Percentiles rank a stretch among this genome's conserved stretches.
Evolutionary conservation across 2,113 vertebrate genomes (phyloP).

Genomic region (Dissostichus mawsoni): DNA sequence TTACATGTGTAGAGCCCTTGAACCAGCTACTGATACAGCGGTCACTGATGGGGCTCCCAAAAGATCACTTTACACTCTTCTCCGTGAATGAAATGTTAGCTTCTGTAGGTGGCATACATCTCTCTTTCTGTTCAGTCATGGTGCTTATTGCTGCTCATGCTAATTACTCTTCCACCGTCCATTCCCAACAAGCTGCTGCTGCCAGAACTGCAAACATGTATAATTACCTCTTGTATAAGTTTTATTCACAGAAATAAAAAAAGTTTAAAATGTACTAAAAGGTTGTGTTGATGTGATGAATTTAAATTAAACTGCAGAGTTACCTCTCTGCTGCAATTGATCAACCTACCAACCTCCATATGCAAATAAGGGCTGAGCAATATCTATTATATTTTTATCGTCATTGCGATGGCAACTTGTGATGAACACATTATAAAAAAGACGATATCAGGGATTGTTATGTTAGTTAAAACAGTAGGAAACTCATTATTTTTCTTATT

Average conservation of each 20-base stretch:
- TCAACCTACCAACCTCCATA: constrained; percentile 1
- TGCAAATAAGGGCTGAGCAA: not conserved
- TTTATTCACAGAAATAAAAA: constrained; percentile 25
- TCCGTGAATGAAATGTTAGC: constrained; percentile 24
- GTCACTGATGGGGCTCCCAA: constrained; percentile 11
- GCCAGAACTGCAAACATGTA: constrained; percentile 33
- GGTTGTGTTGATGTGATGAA: constrained; percentile 35
- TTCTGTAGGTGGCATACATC: constrained; percentile 46
- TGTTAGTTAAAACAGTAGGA: too few species aligned
- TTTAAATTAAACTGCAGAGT: constrained; percentile 28
- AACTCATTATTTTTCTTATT: too few species aligned
- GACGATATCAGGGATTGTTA: too few species aligned
- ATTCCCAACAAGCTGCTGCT: constrained; percentile 40
- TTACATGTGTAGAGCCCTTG: constrained; percentile 52
- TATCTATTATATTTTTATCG: too few species aligned
- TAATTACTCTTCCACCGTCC: constrained; percentile 55
- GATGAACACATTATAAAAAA: too few species aligned
- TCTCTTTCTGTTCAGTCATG: constrained; percentile 15
- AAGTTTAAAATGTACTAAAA: constrained; percentile 26
- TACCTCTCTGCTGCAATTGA: constrained; percentile 20
- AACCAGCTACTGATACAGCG: constrained; percentile 30
- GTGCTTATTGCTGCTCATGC: constrained; percentile 27
- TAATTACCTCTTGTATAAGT: constrained; percentile 40
- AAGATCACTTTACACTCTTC: constrained; percentile 22
- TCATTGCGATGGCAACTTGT: too few species aligned